A percentile compares a stretch with the other conserved stretches of the same genome.
phyloP scores from a whole-genome alignment of 2,888 invertebrate species.

The Trichacis sp. region DNA sequence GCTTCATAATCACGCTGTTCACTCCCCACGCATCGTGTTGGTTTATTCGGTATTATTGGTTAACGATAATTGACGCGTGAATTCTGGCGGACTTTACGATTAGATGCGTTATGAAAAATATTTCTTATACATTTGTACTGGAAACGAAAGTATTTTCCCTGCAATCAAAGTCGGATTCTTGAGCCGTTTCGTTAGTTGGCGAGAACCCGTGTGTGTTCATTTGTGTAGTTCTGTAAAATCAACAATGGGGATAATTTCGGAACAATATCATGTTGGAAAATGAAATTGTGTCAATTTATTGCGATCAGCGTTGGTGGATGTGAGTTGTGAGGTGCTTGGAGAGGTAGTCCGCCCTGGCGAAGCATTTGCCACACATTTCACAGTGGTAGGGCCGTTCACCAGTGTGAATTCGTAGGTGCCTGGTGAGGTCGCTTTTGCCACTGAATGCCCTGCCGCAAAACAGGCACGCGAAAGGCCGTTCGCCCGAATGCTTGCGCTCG shows the following conservation, averaged over 20 bases:
- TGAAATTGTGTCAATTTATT: background rate
- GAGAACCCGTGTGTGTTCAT: no score
- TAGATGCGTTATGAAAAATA: constrained; percentile 2
- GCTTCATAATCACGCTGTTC: constrained; percentile 32
- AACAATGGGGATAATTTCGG: no score
- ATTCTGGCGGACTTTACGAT: constrained; percentile 13
- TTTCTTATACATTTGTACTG: background rate
- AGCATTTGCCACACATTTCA: constrained; percentile 92
- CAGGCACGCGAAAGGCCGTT: constrained; percentile 90
- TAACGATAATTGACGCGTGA: constrained; percentile 40
- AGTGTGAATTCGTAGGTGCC: constrained; percentile 88
- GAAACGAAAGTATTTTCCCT: background rate
- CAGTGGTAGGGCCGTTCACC: constrained; percentile 92
- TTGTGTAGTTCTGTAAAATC: no score
- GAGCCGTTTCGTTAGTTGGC: no score
- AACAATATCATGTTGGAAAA: background rate
- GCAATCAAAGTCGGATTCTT: background rate
- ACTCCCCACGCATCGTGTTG: constrained; percentile 11
- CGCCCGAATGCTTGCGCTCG: constrained; percentile 88
- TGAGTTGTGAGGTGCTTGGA: constrained; percentile 93
- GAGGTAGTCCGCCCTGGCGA: constrained; percentile 89
- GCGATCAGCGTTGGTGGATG: constrained; percentile 75
- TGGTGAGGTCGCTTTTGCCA: constrained; percentile 88
- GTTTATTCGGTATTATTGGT: constrained; percentile 16
- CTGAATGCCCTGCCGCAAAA: constrained; percentile 91